Evolutionary conservation across 1,140 invertebrate species (phyloP).

Genomic region (Drosophila ironensis): DNA sequence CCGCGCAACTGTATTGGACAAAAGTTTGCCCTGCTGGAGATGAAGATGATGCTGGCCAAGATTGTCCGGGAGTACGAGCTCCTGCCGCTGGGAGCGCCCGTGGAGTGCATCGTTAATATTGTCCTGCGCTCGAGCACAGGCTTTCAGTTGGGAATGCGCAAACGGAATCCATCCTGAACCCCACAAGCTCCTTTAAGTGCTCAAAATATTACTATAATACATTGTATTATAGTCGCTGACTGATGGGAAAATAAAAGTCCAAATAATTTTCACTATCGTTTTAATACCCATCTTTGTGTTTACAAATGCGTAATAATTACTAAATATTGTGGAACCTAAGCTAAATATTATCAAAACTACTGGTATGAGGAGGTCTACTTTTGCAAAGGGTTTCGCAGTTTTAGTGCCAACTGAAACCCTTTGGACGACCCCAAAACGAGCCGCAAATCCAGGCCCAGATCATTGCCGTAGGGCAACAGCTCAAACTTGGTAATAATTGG

Average conservation of each 20-base stretch:
- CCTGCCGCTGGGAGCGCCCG: slow-evolving; percentile 77
- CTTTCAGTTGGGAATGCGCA: slow-evolving; percentile 60
- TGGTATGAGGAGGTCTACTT: no score
- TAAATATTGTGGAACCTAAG: no score
- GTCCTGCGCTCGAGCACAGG: slow-evolving; percentile 62
- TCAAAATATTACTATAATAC: no score
- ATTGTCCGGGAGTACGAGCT: slow-evolving; percentile 75
- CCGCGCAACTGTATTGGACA: slow-evolving; percentile 87
- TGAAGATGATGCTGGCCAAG: slow-evolving; percentile 75
- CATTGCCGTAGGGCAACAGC: slow-evolving; percentile 50
- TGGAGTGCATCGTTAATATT: slow-evolving; percentile 58
- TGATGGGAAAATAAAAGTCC: background rate
- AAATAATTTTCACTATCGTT: background rate
- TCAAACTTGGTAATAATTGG: slow-evolving; percentile 41
- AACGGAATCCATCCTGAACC: background rate
- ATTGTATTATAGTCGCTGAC: no score
- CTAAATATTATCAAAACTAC: no score
- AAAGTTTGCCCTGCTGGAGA: slow-evolving; percentile 76
- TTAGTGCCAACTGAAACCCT: slow-evolving; percentile 59
- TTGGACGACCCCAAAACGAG: slow-evolving; percentile 42
- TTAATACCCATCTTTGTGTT: no score
- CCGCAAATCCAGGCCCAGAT: slow-evolving; percentile 24
- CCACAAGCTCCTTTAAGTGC: background rate
- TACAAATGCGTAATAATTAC: no score
- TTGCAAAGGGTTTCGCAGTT: slow-evolving; percentile 6